phyloP scores from a whole-genome alignment of 2,113 vertebrate species.

The Laticauda laticaudata region DNA sequence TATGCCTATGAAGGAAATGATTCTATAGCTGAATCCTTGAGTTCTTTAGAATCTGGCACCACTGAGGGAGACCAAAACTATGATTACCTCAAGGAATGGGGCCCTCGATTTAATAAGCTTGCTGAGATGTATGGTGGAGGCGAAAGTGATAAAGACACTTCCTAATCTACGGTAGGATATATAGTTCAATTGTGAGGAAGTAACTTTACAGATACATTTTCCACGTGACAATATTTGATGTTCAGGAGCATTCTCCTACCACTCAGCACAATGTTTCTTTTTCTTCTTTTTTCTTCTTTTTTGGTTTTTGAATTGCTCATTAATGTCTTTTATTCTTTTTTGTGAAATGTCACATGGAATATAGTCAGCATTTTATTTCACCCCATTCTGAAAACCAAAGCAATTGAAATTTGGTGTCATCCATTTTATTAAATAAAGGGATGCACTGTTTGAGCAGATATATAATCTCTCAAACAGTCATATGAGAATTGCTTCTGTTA shows the following conservation, averaged over 20 bases:
- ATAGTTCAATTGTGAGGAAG: constrained; percentile 49
- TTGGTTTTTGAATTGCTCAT: constrained; percentile 62
- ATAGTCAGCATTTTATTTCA: constrained; percentile 73
- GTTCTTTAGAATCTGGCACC: constrained; percentile 88
- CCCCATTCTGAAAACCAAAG: constrained; percentile 77
- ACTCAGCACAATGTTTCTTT: constrained; percentile 71
- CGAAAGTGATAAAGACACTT: constrained; percentile 85
- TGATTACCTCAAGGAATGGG: constrained; percentile 96
- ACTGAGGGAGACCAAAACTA: constrained; percentile 95
- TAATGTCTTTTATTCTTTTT: constrained; percentile 73
- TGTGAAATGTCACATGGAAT: constrained; percentile 72
- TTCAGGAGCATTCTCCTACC: constrained; percentile 70
- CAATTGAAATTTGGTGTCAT: constrained; percentile 76
- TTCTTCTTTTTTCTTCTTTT: constrained; percentile 45
- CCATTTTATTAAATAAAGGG: constrained; percentile 74
- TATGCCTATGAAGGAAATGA: constrained; percentile 95
- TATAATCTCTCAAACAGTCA: constrained; percentile 64
- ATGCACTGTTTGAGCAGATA: constrained; percentile 64
- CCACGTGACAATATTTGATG: constrained; percentile 70
- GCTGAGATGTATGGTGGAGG: constrained; percentile 97
- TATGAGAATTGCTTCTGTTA: constrained; percentile 71
- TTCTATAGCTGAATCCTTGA: constrained; percentile 92
- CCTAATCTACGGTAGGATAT: constrained; percentile 70
- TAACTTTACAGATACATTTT: constrained; percentile 61
- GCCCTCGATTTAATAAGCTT: constrained; percentile 92